Base-by-base conservation (phyloP, 2,888 invertebrate species). In the Galeruca laticollis region DNA sequence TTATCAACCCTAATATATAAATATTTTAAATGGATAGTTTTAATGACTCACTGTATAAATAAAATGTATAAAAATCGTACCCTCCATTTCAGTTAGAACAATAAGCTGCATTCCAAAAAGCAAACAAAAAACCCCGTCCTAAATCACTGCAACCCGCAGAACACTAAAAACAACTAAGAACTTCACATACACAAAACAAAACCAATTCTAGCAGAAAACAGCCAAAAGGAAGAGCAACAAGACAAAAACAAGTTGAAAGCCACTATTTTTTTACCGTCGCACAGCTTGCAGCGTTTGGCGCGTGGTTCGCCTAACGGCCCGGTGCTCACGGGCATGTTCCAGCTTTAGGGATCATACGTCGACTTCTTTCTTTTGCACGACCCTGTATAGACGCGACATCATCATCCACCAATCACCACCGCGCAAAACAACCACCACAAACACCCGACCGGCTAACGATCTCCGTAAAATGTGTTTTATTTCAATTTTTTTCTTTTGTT, bases 271-370 rank as follows among this genome's bases (percentile, higher is more conserved):
- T 80, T 85, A 94, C 94, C 94, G 93, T 94, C 94, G 92, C 94
- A 94, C 88, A 93, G 93, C 90, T 92, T 93, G 93, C 94, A 94
- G 92, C 94, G 93, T 89, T 94, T 94, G 88, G 94, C 93, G 90
- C 93, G 92, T 88, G 94, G 93, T 88, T 90, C 90, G 87, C 89
- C 90, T 87, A 87, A 86, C 85, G 86, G 85, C 86, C 88, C 89
- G 86, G 88, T 88, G 87, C 89, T 88, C 86, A 89, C 89, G 87
- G 89, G 89, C 89, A 89, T 89, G 84, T 87, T 87, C 80, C 74
- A 77, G 78, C 79, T 75, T 80, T 75, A 63, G 64, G 76, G 70
- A 68, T 76, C 73, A 75, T 73, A 76, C 77, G 76, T 74, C 73
- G 47, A 59, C 62, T 62, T 52, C 60, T 62, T 73, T 63, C 65